Evolutionary conservation across 2,888 invertebrate species (phyloP).

Genomic region (Xanthia icteritia): DNA sequence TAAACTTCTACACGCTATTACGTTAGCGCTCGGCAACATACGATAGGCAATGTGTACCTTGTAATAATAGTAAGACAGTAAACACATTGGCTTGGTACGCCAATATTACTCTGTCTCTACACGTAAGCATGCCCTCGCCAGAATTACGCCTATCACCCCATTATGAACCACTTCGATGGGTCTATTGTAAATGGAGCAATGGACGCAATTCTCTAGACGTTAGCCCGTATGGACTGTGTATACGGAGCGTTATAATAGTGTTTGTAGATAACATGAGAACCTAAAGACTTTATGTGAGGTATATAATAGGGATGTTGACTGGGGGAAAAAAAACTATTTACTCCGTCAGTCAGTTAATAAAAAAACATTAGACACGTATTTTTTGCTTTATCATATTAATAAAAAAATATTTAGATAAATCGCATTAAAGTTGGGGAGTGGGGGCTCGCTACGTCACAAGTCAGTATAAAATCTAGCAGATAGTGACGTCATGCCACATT

Average conservation of each 20-base stretch:
- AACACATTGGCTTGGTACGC: slow-evolving; percentile 19
- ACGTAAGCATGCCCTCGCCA: slow-evolving; percentile 5
- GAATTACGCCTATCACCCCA: slow-evolving; percentile 33
- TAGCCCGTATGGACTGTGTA: slow-evolving; percentile 27
- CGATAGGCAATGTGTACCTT: neutral
- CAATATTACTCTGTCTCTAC: neutral
- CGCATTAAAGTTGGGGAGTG: no score
- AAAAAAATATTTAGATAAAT: no score
- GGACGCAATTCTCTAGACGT: slow-evolving; percentile 38
- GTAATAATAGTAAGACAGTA: slow-evolving; percentile 3
- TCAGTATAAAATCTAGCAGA: no score
- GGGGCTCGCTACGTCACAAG: no score
- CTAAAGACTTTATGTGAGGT: neutral
- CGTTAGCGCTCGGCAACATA: neutral
- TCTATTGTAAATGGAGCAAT: slow-evolving; percentile 36
- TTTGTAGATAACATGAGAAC: slow-evolving; percentile 2
- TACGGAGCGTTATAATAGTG: slow-evolving; percentile 24
- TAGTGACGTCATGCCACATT: no score
- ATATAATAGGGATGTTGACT: no score
- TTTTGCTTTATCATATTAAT: no score
- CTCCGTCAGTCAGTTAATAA: no score
- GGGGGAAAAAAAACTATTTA: no score
- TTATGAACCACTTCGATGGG: slow-evolving; percentile 52
- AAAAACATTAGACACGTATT: no score
- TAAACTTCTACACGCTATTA: neutral